A percentile compares a stretch with the other conserved stretches of the same genome.
phyloP scores from a whole-genome alignment of 1,140 invertebrate species.

The Araneus ventricosus region DNA sequence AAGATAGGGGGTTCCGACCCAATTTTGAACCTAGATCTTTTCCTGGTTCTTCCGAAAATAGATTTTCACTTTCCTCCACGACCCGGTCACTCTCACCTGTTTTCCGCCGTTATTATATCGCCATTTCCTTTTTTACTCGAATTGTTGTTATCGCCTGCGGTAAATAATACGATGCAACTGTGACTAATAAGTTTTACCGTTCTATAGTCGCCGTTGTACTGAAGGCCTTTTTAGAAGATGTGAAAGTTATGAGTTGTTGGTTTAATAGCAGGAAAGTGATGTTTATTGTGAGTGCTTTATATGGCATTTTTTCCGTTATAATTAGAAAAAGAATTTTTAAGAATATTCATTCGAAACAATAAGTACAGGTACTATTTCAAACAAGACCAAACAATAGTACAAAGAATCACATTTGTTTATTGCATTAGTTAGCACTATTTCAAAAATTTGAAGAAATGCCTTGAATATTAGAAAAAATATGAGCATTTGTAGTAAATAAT shows the following conservation, averaged over 20 bases:
- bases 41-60: constrained; percentile 61
- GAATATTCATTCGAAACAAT: too few species aligned
- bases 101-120: constrained; percentile 12
- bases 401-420: too few species aligned
- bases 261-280: background rate
- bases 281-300: too few species aligned
- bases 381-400: too few species aligned
- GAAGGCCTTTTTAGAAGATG: background rate
- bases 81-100: constrained; percentile 69
- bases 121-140: constrained; percentile 21
- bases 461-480: too few species aligned
- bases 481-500: too few species aligned
- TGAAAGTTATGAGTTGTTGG: background rate
- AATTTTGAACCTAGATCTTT: constrained; percentile 30
- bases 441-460: too few species aligned
- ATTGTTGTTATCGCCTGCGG: constrained; percentile 10
- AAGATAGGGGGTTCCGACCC: constrained; percentile 40
- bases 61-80: constrained; percentile 64
- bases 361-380: too few species aligned
- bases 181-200: background rate
- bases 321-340: too few species aligned
- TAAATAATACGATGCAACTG: background rate
- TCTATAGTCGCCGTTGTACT: background rate
- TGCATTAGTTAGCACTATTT: too few species aligned
- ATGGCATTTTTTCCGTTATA: too few species aligned